Percentiles rank a stretch among this genome's conserved stretches.
phyloP scores from a whole-genome alignment of 2,797 vertebrate species.

The Cyprinella venusta region DNA sequence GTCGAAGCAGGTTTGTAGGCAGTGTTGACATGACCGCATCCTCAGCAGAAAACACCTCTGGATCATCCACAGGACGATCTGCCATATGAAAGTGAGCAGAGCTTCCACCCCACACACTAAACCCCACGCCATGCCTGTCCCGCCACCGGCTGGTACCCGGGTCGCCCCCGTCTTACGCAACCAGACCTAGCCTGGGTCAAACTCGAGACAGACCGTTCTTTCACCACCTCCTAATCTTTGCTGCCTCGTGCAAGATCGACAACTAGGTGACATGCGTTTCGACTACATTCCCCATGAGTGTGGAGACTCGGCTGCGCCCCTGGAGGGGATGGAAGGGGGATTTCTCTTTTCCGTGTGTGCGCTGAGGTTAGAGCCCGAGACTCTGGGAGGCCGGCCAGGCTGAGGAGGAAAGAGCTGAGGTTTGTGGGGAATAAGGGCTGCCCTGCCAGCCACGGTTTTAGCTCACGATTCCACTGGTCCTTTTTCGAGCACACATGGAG shows the following conservation, averaged over 20 bases:
- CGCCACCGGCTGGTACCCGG: slow-evolving; percentile 56
- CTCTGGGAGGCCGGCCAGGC: slow-evolving; percentile 52
- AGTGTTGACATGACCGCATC: slow-evolving; percentile 83
- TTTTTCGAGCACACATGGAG: slow-evolving; percentile 29
- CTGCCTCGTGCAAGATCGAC: slow-evolving; percentile 12
- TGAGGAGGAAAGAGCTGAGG: slow-evolving; percentile 50
- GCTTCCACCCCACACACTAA: slow-evolving; percentile 80
- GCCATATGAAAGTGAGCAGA: slow-evolving; percentile 77
- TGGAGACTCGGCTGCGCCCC: background rate
- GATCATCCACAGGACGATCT: slow-evolving; percentile 76
- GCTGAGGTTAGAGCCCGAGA: slow-evolving; percentile 33
- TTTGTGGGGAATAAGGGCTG: slow-evolving; percentile 42
- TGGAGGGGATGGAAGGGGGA: slow-evolving; percentile 6
- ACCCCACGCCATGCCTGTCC: slow-evolving; percentile 74
- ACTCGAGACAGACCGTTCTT: slow-evolving; percentile 55
- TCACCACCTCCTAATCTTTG: slow-evolving; percentile 51
- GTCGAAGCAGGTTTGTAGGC: slow-evolving; percentile 84
- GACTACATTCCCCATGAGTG: slow-evolving; percentile 28
- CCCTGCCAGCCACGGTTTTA: slow-evolving; percentile 30
- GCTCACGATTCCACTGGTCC: slow-evolving; percentile 31
- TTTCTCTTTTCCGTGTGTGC: background rate
- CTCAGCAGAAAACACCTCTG: slow-evolving; percentile 75
- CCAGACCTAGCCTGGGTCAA: slow-evolving; percentile 57
- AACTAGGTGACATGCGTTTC: slow-evolving; percentile 45
- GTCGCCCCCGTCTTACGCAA: slow-evolving; percentile 49